These are phyloP conservation scores for Sebastes iracundus DNA, from an alignment of 2,797 vertebrate species.

Conservation along the genomic window DNA sequence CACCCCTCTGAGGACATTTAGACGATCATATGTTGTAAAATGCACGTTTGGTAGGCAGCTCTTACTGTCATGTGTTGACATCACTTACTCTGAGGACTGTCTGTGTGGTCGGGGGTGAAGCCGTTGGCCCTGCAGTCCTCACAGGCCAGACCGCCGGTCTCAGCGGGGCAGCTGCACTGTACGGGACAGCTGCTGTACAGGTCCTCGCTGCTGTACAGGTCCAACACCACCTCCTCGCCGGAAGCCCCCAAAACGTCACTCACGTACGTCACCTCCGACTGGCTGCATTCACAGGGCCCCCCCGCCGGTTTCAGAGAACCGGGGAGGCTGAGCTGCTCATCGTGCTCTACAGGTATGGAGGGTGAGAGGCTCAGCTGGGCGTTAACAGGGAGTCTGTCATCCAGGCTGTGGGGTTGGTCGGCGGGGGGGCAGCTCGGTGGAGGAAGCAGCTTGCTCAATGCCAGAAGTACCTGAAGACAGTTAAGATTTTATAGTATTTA, in stretches of 20 bases:
- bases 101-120: constrained; percentile 7
- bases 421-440: constrained; percentile 45
- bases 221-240: background rate
- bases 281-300: constrained; percentile 70
- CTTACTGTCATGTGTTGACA: background rate
- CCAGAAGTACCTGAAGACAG: constrained; percentile 62
- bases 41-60: background rate
- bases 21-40: background rate
- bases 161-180: constrained; percentile 66
- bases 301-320: background rate
- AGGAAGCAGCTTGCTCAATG: constrained; percentile 66
- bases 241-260: background rate
- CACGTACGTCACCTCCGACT: constrained; percentile 75
- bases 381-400: constrained; percentile 17
- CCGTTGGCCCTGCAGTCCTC: constrained; percentile 67
- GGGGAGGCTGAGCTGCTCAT: constrained; percentile 57
- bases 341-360: constrained; percentile 76
- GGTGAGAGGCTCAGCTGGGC: background rate
- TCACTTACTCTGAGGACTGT: background rate
- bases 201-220: background rate
- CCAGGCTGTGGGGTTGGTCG: constrained; percentile 72
- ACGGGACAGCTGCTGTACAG: constrained; percentile 59
- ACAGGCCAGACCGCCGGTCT: constrained; percentile 27
- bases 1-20: background rate
- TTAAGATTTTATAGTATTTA: background rate